Conservation (phyloP, 2,888 invertebrate species). For the Hirtodrosophila confusa region DNA sequence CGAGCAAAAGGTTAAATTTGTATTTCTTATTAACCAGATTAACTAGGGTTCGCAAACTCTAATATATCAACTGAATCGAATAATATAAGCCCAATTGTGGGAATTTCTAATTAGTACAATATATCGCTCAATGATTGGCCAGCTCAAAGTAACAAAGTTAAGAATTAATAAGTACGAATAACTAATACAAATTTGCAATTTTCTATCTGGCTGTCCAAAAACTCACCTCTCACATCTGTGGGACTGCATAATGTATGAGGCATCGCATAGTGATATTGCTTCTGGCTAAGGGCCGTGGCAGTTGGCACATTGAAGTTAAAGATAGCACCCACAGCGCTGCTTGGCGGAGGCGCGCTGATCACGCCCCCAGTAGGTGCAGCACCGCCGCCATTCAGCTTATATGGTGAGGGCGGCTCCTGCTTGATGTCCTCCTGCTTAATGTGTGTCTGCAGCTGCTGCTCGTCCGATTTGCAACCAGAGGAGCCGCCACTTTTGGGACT, state of each 20-base stretch:
- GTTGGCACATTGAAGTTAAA: conserved; percentile 84
- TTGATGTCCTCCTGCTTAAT: conserved; percentile 81
- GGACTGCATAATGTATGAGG: conserved; percentile 76
- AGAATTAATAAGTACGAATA: not conserved
- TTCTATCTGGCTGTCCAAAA: not conserved
- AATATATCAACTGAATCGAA: too few relatives aligned
- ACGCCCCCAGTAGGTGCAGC: conserved; percentile 47
- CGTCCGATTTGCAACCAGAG: conserved; percentile 74
- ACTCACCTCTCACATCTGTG: conserved; percentile 73
- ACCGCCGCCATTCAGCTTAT: conserved; percentile 68
- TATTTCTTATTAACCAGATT: too few relatives aligned
- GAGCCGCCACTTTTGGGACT: conserved; percentile 85
- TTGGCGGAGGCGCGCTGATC: conserved; percentile 60
- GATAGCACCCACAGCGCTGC: conserved; percentile 67
- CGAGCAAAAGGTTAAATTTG: too few relatives aligned
- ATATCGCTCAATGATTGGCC: not conserved
- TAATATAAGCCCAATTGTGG: too few relatives aligned
- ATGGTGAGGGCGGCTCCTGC: conserved; percentile 83
- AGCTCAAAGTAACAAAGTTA: conserved; percentile 17
- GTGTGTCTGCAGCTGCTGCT: conserved; percentile 63
- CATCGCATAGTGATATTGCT: conserved; percentile 72
- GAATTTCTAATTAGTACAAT: not conserved
- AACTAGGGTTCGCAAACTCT: too few relatives aligned
- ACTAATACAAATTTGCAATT: not conserved
- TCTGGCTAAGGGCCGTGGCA: conserved; percentile 74